Base-by-base conservation (phyloP, 2,888 invertebrate species). In the Flabesymbios commensalis region DNA sequence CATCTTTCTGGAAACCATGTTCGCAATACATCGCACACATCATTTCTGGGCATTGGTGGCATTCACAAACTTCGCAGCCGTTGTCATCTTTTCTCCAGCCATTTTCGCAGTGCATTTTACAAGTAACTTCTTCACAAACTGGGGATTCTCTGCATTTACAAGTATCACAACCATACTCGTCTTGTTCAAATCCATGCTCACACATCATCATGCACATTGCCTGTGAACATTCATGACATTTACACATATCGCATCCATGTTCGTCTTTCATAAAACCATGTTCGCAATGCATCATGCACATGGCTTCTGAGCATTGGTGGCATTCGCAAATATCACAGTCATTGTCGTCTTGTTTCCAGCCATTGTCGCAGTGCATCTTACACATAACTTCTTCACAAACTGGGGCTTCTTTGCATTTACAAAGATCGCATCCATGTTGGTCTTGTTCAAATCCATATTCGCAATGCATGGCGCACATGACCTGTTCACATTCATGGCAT, bases 251-350 rank as follows among this genome's bases (percentile, higher is more conserved):
- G 53, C 62, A 62, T 4, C 58, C 62, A 10, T 59, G 33, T 24
- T 43, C 43, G 39, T 62, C 62, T 24, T 36, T 47, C 54, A 53
- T 26, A 41, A 62, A 62, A 1, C 62, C 62, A 52, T 57, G 43
- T 28, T 51, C 43, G 45, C 61, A 61, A 22, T 57, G 24, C 52
- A 57, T 57, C 26, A 19, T 22, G 29, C 61, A 61, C 24, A 10
- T 10, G 1, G 24, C 28, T 14, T 17, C 24, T 29, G 61, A 32
- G 31, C 61, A 61, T 22, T 42, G 28, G 14, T 10, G 24, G 19
- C 52, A 51, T 31, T 57, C 22, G 28, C 57, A 57, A 17, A 19
- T 19, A 14, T 26, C 14, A 24, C 57, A 57, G n/a, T 48, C 57
- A 49, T 47, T 32, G 7, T 29, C 48, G 32, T 57, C 57, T 29